Base-by-base conservation (phyloP, 2,113 vertebrate genomes). In the Myodes glareolus region DNA sequence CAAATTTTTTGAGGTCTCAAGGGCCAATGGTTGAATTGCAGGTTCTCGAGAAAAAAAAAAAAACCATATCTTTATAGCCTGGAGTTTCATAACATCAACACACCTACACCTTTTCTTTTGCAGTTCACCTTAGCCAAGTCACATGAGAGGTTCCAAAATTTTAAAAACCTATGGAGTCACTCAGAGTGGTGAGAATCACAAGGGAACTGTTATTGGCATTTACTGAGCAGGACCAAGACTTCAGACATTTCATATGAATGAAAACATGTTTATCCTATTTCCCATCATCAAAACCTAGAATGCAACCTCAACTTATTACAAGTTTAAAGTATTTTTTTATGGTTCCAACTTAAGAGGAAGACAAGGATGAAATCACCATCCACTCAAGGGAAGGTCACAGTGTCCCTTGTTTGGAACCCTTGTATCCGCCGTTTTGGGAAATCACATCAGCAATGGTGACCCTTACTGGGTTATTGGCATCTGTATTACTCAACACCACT, bases 71-170 rank as follows among this genome's bases (percentile, higher is more conserved):
- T 96, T 55, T 29, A 90, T 80, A 93, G 84, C 92, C 95, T 97
- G 93, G 93, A 98, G 94, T 90, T 97, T 93, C 91, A 94, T 97
- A 92, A 73, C 67, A 92, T 84, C 88, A 94, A 96, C 81, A 95
- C 96, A 98, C 97, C 98, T 95, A 42, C 96, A 95, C 96, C 96
- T 95, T 91, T 97, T 96, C 91, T 95, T 96, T 97, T 97, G 96
- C 96, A 96, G 98, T 97, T 95, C 89, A 96, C 92, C 94, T 98
- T 97, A 92, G 97, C 97, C 95, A 98, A 52, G 90, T 97, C 36
- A 87, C 1, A 47, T 4, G 58, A 78, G 9, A 13, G 47, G 33
- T 50, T 95, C 84, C 29, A 52, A 70, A 0, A 50, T 78, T 78
- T 92, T 50, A 45, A 55, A 82, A 93, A 90, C 14, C 14, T 81